phyloP scores from a whole-genome alignment of 1,140 invertebrate genomes.

The Scaptomyza graminum region DNA sequence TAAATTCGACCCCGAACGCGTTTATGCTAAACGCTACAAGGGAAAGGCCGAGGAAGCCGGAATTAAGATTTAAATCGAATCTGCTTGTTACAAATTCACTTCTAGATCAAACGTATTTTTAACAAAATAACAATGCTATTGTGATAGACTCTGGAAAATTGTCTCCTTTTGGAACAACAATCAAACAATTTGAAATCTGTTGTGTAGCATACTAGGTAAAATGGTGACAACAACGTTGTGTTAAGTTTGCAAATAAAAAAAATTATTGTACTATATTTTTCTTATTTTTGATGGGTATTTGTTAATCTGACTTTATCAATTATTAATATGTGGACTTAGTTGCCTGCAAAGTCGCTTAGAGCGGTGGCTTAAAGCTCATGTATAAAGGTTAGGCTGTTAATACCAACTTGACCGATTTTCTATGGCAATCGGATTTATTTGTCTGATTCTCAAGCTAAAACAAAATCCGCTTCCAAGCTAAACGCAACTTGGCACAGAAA shows the following conservation, averaged over 20 bases:
- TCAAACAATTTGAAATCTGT: neutral
- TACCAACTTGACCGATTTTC: no score
- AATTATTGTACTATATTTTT: neutral
- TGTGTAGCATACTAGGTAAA: conserved; percentile 3
- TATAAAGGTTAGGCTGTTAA: no score
- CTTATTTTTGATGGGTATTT: neutral
- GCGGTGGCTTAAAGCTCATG: no score
- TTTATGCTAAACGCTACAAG: conserved; percentile 86
- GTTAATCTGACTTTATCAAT: no score
- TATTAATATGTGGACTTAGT: no score
- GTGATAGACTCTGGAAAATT: conserved; percentile 1
- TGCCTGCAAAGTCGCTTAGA: no score
- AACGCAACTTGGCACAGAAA: neutral
- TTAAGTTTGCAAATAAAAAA: conserved; percentile 2
- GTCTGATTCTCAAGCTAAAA: no score
- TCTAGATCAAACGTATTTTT: neutral
- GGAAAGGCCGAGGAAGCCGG: conserved; percentile 82
- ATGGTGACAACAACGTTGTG: neutral
- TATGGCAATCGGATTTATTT: no score
- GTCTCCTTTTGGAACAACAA: neutral
- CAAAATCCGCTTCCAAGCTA: no score
- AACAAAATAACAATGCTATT: neutral
- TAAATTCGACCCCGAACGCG: conserved; percentile 87
- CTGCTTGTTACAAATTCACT: neutral
- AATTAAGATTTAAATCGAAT: conserved; percentile 63